phyloP scores from a whole-genome alignment of 2,797 vertebrate genomes.

The Acomys russatus region DNA sequence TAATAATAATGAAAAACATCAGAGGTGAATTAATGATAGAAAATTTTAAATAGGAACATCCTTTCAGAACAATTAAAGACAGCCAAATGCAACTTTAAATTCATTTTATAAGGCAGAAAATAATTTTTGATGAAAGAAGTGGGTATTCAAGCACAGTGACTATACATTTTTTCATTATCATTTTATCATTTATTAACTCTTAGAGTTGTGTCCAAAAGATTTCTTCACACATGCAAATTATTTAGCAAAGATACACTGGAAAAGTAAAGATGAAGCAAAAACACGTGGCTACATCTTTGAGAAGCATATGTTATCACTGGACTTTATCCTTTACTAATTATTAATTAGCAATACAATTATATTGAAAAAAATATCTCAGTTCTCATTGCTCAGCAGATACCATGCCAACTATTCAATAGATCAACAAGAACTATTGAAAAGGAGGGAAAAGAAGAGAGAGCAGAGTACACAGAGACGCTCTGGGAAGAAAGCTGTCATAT shows the following conservation, averaged over 20 bases:
- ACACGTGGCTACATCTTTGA: background rate
- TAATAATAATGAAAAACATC: too few relatives aligned
- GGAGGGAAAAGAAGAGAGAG: background rate
- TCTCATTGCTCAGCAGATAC: background rate
- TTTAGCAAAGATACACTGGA: background rate
- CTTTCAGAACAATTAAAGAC: background rate
- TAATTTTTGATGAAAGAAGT: background rate
- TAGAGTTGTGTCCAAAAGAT: background rate
- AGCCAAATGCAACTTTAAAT: conserved; percentile 33
- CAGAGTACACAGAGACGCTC: background rate
- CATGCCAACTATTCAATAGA: background rate
- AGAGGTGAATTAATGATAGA: background rate
- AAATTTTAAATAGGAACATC: background rate
- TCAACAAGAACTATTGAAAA: background rate
- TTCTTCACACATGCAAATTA: conserved; percentile 42
- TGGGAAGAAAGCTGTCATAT: background rate
- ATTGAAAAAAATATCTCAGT: conserved; percentile 12
- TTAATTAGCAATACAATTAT: background rate
- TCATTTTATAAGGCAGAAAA: background rate
- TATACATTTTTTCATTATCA: background rate
- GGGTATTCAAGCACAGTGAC: background rate
- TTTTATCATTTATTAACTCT: background rate
- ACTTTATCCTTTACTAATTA: background rate
- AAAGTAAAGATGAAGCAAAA: background rate
- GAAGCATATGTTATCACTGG: background rate